Conservation (phyloP, 2,113 vertebrate species). For the Andinoacara biseriatus region DNA sequence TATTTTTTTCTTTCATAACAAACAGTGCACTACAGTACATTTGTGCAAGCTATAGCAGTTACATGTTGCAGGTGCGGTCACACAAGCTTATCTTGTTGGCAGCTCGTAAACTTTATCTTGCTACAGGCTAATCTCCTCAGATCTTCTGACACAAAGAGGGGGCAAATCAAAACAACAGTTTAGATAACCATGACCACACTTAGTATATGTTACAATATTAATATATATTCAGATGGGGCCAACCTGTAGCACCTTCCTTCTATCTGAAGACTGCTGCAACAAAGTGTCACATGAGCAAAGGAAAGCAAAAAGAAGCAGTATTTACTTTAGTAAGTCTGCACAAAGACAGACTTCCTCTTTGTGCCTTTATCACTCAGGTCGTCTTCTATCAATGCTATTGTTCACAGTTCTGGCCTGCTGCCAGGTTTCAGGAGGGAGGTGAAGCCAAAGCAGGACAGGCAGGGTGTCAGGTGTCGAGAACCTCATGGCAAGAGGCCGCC, state of each 20-base stretch:
- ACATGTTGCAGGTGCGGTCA: background rate
- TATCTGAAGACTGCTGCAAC: background rate
- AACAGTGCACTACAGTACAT: rapidly evolving
- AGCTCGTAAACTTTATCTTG: constrained; percentile 38
- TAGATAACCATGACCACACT: background rate
- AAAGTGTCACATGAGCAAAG: background rate
- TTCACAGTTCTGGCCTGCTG: constrained; percentile 41
- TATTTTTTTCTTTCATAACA: background rate
- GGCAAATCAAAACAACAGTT: constrained; percentile 3
- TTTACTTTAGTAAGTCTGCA: constrained; percentile 28
- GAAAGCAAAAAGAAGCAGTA: constrained; percentile 3
- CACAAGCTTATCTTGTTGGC: constrained; percentile 10
- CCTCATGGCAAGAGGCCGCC: constrained; percentile 18
- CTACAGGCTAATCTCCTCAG: constrained; percentile 14
- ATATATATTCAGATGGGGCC: background rate
- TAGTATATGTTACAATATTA: background rate
- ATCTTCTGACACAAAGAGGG: background rate
- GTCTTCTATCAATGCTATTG: constrained; percentile 49
- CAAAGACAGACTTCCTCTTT: constrained; percentile 57
- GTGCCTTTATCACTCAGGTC: constrained; percentile 52
- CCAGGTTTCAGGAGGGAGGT: constrained; percentile 63
- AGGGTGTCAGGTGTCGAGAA: constrained; percentile 55
- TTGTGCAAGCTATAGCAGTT: background rate
- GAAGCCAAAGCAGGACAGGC: constrained; percentile 39
- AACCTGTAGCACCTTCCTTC: background rate